phyloP scores from a whole-genome alignment of 2,888 invertebrate species.

The Patella ulyssiponensis region DNA sequence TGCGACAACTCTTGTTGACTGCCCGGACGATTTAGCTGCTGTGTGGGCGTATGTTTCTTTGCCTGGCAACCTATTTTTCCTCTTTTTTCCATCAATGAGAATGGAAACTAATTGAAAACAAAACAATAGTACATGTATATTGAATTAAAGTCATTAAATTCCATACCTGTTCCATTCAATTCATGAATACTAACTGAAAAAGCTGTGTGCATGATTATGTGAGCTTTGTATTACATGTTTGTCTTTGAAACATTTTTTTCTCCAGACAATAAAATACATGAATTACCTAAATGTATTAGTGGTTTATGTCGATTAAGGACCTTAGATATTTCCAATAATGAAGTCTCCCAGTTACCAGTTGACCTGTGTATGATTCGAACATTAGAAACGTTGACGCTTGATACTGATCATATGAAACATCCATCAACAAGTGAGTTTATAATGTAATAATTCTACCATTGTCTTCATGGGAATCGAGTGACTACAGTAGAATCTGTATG shows the following conservation, averaged over 20 bases:
- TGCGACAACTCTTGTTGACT: no score
- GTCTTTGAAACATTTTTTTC: neutral
- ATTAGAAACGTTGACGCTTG: conserved; percentile 78
- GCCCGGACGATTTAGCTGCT: no score
- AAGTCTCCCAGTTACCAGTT: conserved; percentile 69
- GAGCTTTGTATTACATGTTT: neutral
- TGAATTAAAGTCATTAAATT: no score
- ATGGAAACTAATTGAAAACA: no score
- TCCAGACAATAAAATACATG: conserved; percentile 64
- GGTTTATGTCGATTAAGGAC: conserved; percentile 54
- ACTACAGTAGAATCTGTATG: no score
- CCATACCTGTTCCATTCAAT: no score
- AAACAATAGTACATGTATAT: no score
- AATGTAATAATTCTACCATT: neutral
- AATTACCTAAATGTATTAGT: conserved; percentile 57
- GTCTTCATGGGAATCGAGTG: neutral
- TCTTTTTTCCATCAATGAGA: no score
- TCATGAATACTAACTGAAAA: no score
- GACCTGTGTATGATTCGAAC: conserved; percentile 79
- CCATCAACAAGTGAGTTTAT: conserved; percentile 75
- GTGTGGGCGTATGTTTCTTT: no score
- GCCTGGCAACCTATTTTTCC: no score
- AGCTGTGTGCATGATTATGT: neutral
- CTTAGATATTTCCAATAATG: conserved; percentile 65
- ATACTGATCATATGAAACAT: conserved; percentile 78